Evolutionary conservation across 2,888 invertebrate genomes (phyloP).

Genomic region (Oscheius sp.): DNA sequence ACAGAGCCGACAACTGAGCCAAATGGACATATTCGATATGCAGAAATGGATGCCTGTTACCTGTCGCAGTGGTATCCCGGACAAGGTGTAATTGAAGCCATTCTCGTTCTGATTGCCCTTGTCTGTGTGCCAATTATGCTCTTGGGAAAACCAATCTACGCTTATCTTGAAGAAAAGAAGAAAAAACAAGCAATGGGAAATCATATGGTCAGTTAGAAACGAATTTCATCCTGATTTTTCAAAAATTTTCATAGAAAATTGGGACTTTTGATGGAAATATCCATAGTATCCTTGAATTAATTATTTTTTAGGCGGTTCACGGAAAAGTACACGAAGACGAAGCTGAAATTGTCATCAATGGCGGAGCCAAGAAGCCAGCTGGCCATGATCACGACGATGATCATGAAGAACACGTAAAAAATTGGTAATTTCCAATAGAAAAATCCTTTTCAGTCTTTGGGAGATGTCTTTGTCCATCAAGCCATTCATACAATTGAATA

Average conservation of each 20-base stretch:
- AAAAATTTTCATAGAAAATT: not conserved
- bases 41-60: conserved; percentile 50
- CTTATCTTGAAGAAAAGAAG: conserved; percentile 67
- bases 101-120: conserved; percentile 74
- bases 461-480: conserved; percentile 91
- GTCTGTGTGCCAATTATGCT: conserved; percentile 72
- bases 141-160: conserved; percentile 72
- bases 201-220: conserved; percentile 58
- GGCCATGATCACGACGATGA: conserved; percentile 36
- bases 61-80: conserved; percentile 74
- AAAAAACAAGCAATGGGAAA: conserved; percentile 63
- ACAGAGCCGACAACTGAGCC: conserved; percentile 9
- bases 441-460: conserved; percentile 75
- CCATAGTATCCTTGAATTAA: too few species aligned
- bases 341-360: conserved; percentile 69
- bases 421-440: not conserved
- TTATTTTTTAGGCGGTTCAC: conserved; percentile 63
- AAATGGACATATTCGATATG: conserved; percentile 20
- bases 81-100: conserved; percentile 71
- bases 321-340: conserved; percentile 71
- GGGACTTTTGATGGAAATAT: too few species aligned
- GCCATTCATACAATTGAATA: conserved; percentile 80
- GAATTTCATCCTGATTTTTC: not conserved
- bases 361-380: conserved; percentile 48
- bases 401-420: conserved; percentile 46